Conservation (phyloP, 1,140 invertebrate genomes). For the Holcopasites calliopsidis region DNA sequence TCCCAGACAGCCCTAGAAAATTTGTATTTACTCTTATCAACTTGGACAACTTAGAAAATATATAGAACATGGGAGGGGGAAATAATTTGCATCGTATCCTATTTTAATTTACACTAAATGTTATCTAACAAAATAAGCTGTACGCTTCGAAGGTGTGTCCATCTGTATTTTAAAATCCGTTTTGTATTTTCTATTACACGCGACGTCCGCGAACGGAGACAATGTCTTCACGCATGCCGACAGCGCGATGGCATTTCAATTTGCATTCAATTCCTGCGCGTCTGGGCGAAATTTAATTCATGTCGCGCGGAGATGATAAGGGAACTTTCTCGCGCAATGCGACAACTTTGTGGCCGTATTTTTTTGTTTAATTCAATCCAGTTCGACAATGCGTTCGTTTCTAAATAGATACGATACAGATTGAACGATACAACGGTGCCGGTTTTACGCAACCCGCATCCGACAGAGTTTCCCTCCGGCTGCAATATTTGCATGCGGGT, state of each 20-base stretch:
- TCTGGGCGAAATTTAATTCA: constrained; percentile 15
- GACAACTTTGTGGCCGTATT: background rate
- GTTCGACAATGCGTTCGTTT: background rate
- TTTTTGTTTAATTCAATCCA: background rate
- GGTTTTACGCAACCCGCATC: constrained; percentile 42
- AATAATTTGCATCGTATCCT: background rate
- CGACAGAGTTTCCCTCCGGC: constrained; percentile 15
- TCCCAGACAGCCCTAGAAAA: constrained; percentile 83
- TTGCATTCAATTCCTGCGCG: background rate
- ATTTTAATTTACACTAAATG: too few species aligned
- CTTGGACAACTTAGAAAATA: background rate
- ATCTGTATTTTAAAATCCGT: constrained; percentile 4
- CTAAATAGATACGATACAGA: constrained; percentile 21
- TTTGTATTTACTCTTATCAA: background rate
- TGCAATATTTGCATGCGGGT: constrained; percentile 32
- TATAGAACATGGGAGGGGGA: background rate
- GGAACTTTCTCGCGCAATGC: constrained; percentile 11
- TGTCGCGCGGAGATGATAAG: background rate
- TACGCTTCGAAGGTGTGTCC: background rate
- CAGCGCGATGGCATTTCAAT: constrained; percentile 29
- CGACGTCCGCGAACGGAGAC: background rate
- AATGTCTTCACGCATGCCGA: background rate
- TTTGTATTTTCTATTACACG: background rate
- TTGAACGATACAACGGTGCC: constrained; percentile 12
- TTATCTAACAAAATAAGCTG: too few species aligned